A percentile compares a stretch with the other conserved stretches of the same genome.
These are phyloP conservation scores for Sarcophaga subvicina DNA, from an alignment of 2,888 invertebrate species.

Conservation along the genomic window DNA sequence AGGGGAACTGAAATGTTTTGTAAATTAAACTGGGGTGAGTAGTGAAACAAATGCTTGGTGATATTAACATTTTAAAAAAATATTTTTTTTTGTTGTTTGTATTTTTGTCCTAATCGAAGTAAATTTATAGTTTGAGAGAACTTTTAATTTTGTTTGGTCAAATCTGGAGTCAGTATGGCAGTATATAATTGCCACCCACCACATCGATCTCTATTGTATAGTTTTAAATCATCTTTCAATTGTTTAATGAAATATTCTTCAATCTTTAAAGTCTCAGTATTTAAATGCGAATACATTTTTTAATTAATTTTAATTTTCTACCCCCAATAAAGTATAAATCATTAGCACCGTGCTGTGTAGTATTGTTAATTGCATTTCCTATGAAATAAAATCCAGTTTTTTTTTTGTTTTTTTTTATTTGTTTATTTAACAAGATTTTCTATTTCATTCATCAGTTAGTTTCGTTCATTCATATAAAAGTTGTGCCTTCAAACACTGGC, in stretches of 20 bases:
- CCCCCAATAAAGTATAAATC: neutral
- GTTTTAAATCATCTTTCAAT: neutral
- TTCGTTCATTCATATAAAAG: neutral
- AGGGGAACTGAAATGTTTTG: no score
- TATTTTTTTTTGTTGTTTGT: no score
- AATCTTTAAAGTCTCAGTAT: no score
- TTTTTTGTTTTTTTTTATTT: constrained; percentile 29
- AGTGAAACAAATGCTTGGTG: no score
- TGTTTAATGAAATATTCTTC: no score
- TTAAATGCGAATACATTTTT: neutral
- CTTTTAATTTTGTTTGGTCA: neutral
- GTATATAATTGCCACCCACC: no score
- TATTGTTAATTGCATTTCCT: constrained; percentile 25
- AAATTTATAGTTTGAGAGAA: no score
- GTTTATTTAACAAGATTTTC: constrained; percentile 16
- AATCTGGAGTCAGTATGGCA: neutral
- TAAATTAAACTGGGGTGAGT: no score
- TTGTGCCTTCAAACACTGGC: neutral
- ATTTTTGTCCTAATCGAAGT: no score
- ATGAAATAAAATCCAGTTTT: constrained; percentile 36
- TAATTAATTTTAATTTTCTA: neutral
- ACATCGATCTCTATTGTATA: neutral
- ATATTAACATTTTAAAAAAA: no score
- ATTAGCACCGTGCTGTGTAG: constrained; percentile 17
- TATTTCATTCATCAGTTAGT: constrained; percentile 1